These are phyloP conservation scores for Cydia fagiglandana DNA, from an alignment of 1,140 invertebrate genomes.

Conservation along the genomic window DNA sequence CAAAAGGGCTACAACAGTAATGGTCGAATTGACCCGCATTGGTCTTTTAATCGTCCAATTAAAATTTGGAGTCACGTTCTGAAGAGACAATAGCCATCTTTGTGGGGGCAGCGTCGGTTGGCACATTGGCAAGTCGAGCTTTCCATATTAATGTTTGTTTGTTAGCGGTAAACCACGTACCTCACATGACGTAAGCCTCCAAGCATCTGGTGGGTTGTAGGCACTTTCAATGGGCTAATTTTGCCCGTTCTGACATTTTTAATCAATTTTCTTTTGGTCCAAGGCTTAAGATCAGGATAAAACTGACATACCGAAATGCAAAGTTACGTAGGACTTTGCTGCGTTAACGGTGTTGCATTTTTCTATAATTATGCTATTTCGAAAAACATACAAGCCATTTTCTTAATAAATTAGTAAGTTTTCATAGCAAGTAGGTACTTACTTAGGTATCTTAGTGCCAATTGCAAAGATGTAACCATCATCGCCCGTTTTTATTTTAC, in stretches of 20 bases:
- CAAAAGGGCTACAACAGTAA: slow-evolving; percentile 75
- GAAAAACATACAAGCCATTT: too few relatives aligned
- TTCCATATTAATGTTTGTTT: slow-evolving; percentile 79
- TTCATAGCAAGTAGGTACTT: too few relatives aligned
- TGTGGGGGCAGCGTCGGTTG: slow-evolving; percentile 68
- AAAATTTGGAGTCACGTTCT: slow-evolving; percentile 78
- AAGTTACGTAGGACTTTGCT: neutral
- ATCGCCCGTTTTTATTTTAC: too few relatives aligned
- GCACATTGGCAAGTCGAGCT: slow-evolving; percentile 71
- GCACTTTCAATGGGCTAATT: slow-evolving; percentile 43
- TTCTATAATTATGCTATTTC: too few relatives aligned
- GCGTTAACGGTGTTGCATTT: neutral
- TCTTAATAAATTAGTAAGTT: too few relatives aligned
- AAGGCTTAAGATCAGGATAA: neutral
- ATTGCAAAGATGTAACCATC: too few relatives aligned
- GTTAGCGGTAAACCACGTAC: slow-evolving; percentile 76
- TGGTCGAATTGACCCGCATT: slow-evolving; percentile 78
- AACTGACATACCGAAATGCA: neutral
- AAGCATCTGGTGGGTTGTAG: slow-evolving; percentile 59
- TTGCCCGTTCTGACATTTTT: slow-evolving; percentile 35
- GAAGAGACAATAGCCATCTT: slow-evolving; percentile 77
- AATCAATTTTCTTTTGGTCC: slow-evolving; percentile 13
- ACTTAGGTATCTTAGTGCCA: too few relatives aligned
- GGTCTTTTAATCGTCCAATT: slow-evolving; percentile 77
- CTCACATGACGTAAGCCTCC: slow-evolving; percentile 60